Evolutionary conservation across 2,797 vertebrate genomes (phyloP).

Genomic region (Phalanger gymnotis): DNA sequence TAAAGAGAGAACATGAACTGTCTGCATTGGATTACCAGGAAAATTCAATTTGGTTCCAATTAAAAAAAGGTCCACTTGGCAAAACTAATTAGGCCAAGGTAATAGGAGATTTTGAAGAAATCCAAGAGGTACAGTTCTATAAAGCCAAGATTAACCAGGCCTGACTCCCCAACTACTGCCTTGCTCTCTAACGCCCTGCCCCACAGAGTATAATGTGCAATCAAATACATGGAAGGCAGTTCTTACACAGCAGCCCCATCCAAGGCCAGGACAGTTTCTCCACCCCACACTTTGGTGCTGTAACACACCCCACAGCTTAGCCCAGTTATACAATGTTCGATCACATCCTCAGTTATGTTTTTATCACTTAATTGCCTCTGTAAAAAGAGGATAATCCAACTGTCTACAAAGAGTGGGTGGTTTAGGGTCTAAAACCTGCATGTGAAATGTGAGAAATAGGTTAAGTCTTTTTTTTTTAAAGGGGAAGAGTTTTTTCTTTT

Average conservation of each 20-base stretch:
- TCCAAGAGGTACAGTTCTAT: conserved; percentile 47
- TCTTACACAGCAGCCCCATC: conserved; percentile 9
- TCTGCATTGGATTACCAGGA: conserved; percentile 31
- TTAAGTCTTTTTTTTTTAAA: conserved; percentile 36
- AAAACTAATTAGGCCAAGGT: conserved; percentile 58
- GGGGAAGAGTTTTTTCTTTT: not conserved
- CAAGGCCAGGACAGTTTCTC: conserved; percentile 60
- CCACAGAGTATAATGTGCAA: conserved; percentile 22
- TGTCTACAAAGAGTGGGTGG: not conserved
- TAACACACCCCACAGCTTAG: conserved; percentile 66
- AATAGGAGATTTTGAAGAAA: conserved; percentile 67
- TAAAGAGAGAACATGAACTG: conserved; percentile 7
- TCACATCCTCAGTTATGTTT: conserved; percentile 70
- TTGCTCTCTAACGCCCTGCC: conserved; percentile 3
- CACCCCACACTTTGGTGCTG: conserved; percentile 46
- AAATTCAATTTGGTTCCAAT: conserved; percentile 62
- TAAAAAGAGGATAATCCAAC: conserved; percentile 71
- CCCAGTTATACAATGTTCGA: conserved; percentile 60
- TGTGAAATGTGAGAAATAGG: conserved; percentile 22
- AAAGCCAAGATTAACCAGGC: conserved; percentile 59
- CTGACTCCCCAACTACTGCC: not conserved
- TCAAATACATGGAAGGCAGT: conserved; percentile 32
- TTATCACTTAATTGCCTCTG: conserved; percentile 76
- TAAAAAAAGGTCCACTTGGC: conserved; percentile 52
- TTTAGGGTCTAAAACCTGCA: conserved; percentile 29